Percentiles rank a stretch among this genome's conserved stretches.
phyloP scores from a whole-genome alignment of 2,113 vertebrate species.

The Nerophis ophidion region DNA sequence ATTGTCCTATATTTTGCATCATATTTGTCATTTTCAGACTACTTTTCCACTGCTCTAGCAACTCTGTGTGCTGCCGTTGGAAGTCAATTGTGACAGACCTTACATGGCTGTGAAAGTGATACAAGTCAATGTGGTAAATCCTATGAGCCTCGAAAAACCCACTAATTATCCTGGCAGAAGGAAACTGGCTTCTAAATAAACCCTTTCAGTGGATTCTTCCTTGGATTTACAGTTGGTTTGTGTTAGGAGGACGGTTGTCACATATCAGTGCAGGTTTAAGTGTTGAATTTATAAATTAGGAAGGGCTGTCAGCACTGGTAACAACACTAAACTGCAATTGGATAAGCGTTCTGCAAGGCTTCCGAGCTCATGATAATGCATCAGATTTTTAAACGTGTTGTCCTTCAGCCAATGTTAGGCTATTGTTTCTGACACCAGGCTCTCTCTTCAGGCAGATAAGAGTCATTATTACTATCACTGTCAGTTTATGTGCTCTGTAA shows the following conservation, averaged over 20 bases:
- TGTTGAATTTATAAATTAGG: not conserved
- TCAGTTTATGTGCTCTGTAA: not conserved
- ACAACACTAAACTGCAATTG: slow-evolving; percentile 2
- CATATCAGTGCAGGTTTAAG: not conserved
- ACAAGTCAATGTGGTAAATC: not conserved
- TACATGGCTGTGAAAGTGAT: not conserved
- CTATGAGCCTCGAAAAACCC: not conserved
- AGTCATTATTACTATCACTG: slow-evolving; percentile 9
- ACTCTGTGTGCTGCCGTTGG: not conserved
- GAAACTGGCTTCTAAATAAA: not conserved
- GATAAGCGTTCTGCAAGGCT: slow-evolving; percentile 3
- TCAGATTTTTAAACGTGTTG: not conserved
- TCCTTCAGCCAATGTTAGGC: slow-evolving; percentile 6
- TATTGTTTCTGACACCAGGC: slow-evolving; percentile 1
- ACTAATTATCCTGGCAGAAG: not conserved
- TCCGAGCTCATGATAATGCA: slow-evolving; percentile 1
- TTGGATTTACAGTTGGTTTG: not conserved
- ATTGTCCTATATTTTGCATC: too few relatives aligned
- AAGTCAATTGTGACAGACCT: not conserved
- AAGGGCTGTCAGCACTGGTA: not conserved
- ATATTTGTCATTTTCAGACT: too few relatives aligned
- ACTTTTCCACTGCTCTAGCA: not conserved
- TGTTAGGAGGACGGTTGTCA: not conserved
- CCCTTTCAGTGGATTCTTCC: not conserved
- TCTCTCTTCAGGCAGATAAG: slow-evolving; percentile 3